Base-by-base conservation (phyloP, 1,140 invertebrate genomes). In the Temnothorax curvispinosus region DNA sequence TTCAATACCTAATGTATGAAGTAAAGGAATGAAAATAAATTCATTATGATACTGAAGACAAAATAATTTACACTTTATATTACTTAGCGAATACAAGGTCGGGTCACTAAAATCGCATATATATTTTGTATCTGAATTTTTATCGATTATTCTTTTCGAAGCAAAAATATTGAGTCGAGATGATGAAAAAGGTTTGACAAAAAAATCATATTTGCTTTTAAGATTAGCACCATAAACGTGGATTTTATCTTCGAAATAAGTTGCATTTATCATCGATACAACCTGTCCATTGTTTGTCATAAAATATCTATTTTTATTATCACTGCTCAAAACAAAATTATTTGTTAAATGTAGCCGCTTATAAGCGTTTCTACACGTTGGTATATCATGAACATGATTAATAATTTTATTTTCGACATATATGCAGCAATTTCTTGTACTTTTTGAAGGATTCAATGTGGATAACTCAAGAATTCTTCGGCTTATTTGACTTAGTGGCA, bases 11-110 rank as follows among this genome's bases (percentile, higher is more conserved):
- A 74, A 38, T 35, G 71, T 74, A 74, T 74, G 32, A 11, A 74
- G 3, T 21, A 74, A n/a, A 13, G 71, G 18, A 54, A 74, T 38
- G 15, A 74, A 74, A n/a, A 74, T 38, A 21, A 74, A 74, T 74
- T 74, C 32, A 11, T 21, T n/a, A 6, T 74, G 32, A 74, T 74
- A 74, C 9, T 7, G 27, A 54, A 74, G 3, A 38, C 50, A 74
- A 74, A 38, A 74, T 54, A 74, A 74, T n/a, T 74, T 74, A 56
- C 50, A 74, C 56, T 74, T 74, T 35, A 74, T 74, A 1, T 74
- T 50, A 3, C 18, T 54, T 74, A 74, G n/a, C 9, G 15, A 9
- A 74, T 74, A 38, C n/a, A 74, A 56, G 3, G 7, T 52, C 8
- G 32, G 6, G 8, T 74, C 18, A 32, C 8, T 0, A 32, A 74